Conservation (phyloP, 2,113 vertebrate genomes). For the Rhinopomastus cyanomelas region DNA sequence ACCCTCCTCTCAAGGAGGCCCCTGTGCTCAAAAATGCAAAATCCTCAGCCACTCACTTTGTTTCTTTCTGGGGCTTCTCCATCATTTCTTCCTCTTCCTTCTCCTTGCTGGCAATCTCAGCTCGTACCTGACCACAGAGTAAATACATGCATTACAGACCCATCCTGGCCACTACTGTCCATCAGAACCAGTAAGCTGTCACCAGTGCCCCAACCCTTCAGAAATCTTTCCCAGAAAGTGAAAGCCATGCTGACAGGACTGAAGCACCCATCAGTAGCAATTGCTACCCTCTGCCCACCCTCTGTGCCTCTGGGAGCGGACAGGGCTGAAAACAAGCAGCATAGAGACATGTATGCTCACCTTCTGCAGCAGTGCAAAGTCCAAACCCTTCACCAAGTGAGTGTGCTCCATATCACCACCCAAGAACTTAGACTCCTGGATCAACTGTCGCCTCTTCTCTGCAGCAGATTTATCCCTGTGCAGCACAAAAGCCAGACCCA, state of each 20-base stretch:
- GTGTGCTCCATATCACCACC: constrained; percentile 99
- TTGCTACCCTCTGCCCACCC: not conserved
- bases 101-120: constrained; percentile 97
- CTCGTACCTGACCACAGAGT: constrained; percentile 82
- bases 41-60: constrained; percentile 80
- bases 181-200: not conserved
- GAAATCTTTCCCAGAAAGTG: not conserved
- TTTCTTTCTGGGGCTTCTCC: constrained; percentile 97
- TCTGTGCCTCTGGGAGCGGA: accelerated
- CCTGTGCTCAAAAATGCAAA: not conserved
- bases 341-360: constrained; percentile 33
- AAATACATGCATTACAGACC: not conserved
- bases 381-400: constrained; percentile 99
- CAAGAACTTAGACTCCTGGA: constrained; percentile 99
- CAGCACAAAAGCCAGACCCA: not conserved
- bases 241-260: not conserved
- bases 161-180: not conserved
- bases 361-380: constrained; percentile 97
- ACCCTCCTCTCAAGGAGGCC: not conserved
- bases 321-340: not conserved
- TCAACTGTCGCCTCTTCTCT: constrained; percentile 95
- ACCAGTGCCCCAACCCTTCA: not conserved
- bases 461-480: constrained; percentile 94
- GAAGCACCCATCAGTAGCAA: accelerated
- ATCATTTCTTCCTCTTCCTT: constrained; percentile 97